These are phyloP conservation scores for Agonopterix alstromeriana DNA, from an alignment of 2,888 invertebrate genomes.

Conservation along the genomic window DNA sequence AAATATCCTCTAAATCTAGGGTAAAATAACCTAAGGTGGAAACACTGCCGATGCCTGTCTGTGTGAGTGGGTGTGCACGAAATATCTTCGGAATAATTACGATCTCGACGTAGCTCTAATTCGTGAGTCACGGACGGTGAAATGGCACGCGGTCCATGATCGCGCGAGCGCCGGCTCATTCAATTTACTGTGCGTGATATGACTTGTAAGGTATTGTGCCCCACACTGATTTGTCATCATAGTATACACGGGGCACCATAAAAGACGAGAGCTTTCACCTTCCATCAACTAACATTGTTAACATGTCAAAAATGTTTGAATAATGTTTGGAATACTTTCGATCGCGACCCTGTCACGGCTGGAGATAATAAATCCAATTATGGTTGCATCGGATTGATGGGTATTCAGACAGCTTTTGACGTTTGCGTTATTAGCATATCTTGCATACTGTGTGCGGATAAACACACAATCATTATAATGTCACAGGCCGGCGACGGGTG, in stretches of 20 bases:
- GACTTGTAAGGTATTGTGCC: slow-evolving; percentile 49
- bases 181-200: slow-evolving; percentile 62
- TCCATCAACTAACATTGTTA: slow-evolving; percentile 27
- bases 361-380: slow-evolving; percentile 25
- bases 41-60: slow-evolving; percentile 10
- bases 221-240: slow-evolving; percentile 41
- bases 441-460: slow-evolving; percentile 40
- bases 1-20: too few relatives aligned
- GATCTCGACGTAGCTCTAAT: slow-evolving; percentile 67
- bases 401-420: slow-evolving; percentile 38
- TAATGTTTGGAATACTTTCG: slow-evolving; percentile 26
- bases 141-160: slow-evolving; percentile 61
- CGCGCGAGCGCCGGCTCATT: slow-evolving; percentile 38
- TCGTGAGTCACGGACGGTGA: slow-evolving; percentile 73
- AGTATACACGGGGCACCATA: slow-evolving; percentile 22
- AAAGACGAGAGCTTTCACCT: slow-evolving; percentile 43
- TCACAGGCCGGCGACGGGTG: slow-evolving; percentile 56
- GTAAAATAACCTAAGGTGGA: too few relatives aligned
- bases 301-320: slow-evolving; percentile 20
- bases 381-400: slow-evolving; percentile 36
- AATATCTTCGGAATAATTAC: slow-evolving; percentile 65
- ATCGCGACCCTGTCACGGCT: slow-evolving; percentile 24
- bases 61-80: slow-evolving; percentile 58
- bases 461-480: slow-evolving; percentile 66
- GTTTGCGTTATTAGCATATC: slow-evolving; percentile 32